phyloP scores from a whole-genome alignment of 2,888 invertebrate species.

The Lysandra bellargus region DNA sequence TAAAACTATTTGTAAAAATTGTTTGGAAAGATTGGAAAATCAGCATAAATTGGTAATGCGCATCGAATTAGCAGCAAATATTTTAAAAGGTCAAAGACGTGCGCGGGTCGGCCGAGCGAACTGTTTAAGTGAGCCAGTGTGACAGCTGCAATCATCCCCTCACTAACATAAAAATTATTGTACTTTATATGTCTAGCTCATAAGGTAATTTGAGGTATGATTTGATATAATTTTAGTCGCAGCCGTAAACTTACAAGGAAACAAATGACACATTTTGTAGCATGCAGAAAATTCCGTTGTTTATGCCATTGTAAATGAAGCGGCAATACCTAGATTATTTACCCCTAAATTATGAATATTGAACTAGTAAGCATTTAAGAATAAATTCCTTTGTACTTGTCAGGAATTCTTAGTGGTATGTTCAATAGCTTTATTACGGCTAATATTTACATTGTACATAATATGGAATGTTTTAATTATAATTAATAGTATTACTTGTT shows the following conservation, averaged over 20 bases:
- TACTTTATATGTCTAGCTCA: not conserved
- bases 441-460: conserved; percentile 10
- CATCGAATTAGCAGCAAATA: conserved; percentile 69
- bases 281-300: not conserved
- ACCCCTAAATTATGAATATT: not conserved
- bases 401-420: not conserved
- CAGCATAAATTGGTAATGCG: conserved; percentile 77
- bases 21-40: conserved; percentile 80
- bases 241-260: not conserved
- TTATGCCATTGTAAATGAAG: not conserved
- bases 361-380: not conserved
- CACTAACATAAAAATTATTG: conserved; percentile 40
- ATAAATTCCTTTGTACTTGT: not conserved
- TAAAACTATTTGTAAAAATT: conserved; percentile 84
- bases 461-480: conserved; percentile 15
- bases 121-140: conserved; percentile 48
- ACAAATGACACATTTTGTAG: too few species aligned
- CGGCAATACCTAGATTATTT: not conserved
- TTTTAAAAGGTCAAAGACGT: conserved; percentile 63
- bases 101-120: conserved; percentile 49
- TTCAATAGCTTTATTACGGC: not conserved
- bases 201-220: conserved; percentile 12
- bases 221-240: not conserved
- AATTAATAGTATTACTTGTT: not conserved
- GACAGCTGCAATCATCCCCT: conserved; percentile 50